Evolutionary conservation across 2,797 vertebrate genomes (phyloP), one percentile per base, ranked within the genome.

Genomic region (Sarcoramphus papa): DNA sequence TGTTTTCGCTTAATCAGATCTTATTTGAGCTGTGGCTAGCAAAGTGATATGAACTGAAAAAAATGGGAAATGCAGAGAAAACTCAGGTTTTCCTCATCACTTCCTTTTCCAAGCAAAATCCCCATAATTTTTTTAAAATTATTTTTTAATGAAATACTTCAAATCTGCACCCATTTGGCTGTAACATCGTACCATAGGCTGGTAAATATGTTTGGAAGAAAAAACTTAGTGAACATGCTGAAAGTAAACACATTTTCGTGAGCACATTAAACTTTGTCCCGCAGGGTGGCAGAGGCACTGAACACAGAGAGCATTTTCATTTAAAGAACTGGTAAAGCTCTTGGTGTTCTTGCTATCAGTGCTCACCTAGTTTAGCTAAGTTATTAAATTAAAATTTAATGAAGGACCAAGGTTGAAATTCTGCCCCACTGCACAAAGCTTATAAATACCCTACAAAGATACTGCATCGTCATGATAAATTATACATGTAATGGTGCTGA

Each of bases 401-500:
- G 95, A 98, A 97, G 95, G 85, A 93, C 97, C 92, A 96, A 93
- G 93, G 96, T 97, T 97, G 94, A 98, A 98, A 98, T 98, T 98
- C 97, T 95, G 90, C 90, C 97, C 96, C 85, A 85, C 75, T 93
- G 93, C 90, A 93, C 95, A 96, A 94, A 95, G 89, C 95, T 97
- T 97, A 97, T 96, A 97, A 98, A 97, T 95, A 97, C 92, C 95
- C 86, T 89, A 86, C 95, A 97, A 95, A 57, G 57, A 95, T 97
- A 95, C 91, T 90, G 91, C 94, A 94, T 74, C 12, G 53, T 95
- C 95, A 95, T 80, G 95, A 98, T 98, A 97, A 98, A 98, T 98
- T 98, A 98, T 97, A 95, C 94, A 98, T 98, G 96, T 82, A 96
- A 97, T 95, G 97, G 95, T 95, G 93, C 94, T 98, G 97, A 97